Conservation (phyloP, 1,140 invertebrate species). For the Saccostrea cuccullata region DNA sequence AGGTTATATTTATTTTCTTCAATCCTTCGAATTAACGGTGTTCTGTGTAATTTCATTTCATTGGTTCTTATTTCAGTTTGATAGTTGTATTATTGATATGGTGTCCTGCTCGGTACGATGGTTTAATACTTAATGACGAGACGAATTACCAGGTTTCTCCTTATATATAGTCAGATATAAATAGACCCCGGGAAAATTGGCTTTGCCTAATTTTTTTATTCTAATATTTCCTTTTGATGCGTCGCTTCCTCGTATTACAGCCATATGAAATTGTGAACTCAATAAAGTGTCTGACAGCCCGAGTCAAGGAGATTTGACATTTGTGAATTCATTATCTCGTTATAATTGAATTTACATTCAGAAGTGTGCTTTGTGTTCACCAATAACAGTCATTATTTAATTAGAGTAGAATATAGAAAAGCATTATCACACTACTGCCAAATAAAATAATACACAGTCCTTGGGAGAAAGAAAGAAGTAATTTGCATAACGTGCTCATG, state of each 20-base stretch:
- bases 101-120: not conserved
- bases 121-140: constrained; percentile 5
- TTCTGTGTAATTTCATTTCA: not conserved
- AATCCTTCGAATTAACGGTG: not conserved
- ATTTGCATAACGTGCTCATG: not conserved
- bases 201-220: constrained; percentile 7
- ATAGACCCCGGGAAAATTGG: constrained; percentile 22
- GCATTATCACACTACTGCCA: not conserved
- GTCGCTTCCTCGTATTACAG: constrained; percentile 14
- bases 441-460: not conserved
- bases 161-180: constrained; percentile 31
- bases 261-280: not conserved
- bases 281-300: not conserved
- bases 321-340: not conserved
- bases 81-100: not conserved
- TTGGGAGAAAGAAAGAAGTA: not conserved
- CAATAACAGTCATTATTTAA: constrained; percentile 14
- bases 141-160: constrained; percentile 5
- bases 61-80: not conserved
- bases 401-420: not conserved
- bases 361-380: not conserved
- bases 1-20: too few species aligned
- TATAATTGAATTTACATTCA: constrained; percentile 12
- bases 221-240: constrained; percentile 28
- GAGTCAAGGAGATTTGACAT: constrained; percentile 12